Conservation (phyloP, 2,797 vertebrate genomes). For the Sebastes itinus region DNA sequence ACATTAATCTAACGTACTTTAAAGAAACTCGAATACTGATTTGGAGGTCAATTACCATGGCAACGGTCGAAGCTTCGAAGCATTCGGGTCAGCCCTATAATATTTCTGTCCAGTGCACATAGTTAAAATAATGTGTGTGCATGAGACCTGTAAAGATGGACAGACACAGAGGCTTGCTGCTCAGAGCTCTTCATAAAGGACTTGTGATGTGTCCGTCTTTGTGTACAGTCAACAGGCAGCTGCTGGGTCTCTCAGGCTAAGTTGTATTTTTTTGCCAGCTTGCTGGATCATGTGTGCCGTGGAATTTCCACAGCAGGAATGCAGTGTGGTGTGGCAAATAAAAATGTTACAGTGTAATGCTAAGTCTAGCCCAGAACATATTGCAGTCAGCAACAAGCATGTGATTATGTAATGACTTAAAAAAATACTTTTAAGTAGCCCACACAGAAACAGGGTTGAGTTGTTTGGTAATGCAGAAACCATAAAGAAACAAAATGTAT, state of each 20-base stretch:
- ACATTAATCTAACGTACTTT: too few species aligned
- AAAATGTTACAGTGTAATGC: background rate
- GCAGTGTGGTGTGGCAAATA: background rate
- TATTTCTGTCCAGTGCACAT: background rate
- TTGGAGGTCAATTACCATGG: too few species aligned
- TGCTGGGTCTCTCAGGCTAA: background rate
- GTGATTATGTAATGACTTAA: conserved; percentile 30
- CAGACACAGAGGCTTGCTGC: background rate
- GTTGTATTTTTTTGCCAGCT: background rate
- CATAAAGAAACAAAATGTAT: background rate
- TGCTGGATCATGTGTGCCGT: background rate
- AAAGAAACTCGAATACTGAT: too few species aligned
- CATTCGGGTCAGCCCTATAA: too few species aligned
- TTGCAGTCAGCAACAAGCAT: conserved; percentile 9
- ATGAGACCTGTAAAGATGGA: background rate
- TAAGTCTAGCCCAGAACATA: background rate
- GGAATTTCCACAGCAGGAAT: background rate
- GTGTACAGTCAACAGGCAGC: background rate
- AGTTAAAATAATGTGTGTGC: background rate
- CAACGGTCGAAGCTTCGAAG: too few species aligned
- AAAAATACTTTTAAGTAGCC: conserved; percentile 18
- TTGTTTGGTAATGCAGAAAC: background rate
- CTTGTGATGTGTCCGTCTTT: background rate
- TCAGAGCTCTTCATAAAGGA: background rate
- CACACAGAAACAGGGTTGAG: conserved; percentile 1